Base-by-base conservation (phyloP, 2,797 vertebrate genomes). In the Tenualosa thibaudeaui region DNA sequence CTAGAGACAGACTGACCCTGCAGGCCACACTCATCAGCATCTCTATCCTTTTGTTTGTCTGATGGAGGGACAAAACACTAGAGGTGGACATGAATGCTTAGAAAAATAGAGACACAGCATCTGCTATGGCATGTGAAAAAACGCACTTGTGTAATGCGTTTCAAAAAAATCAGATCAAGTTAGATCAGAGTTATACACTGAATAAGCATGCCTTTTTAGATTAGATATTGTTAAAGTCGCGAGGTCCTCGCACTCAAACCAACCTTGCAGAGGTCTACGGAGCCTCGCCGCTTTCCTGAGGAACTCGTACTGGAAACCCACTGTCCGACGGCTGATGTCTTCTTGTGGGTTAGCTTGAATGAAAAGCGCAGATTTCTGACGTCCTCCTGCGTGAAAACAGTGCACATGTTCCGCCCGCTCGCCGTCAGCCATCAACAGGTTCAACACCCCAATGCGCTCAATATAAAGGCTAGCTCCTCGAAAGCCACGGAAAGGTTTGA, bases 261-360 rank as follows among this genome's bases (percentile, higher is more conserved):
- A 90, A 96, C 96, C 89, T 88, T 94, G 86, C 0, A 75, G 83
- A 62, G 92, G 89, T 0, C 84, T 85, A 82, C 88, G 87, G 26
- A 87, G 31, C 82, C 87, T 86, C 0, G 90, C 83, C 46, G 89
- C 87, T 0, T 91, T 93, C 68, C 91, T 90, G 86, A 96, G 92
- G 90, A 97, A 89, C 90, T 97, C 94, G 0, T 96, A 96, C 90
- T 94, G 95, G 92, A 97, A 96, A 82, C 94, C 92, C 89, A 95
- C 91, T 0, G 81, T 88, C 40, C 91, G 91, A 81, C 91, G 91
- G 88, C 91, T 89, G 91, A 94, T 91, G 81, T 92, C 93, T 22
- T 85, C 89, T 85, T 93, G 95, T 0, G 91, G 95, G 54, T 91
- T 93, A 85, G 94, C 94, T 88, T 96, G 95, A 65, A 97, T 92